Conservation (phyloP, 2,797 vertebrate species). For the Coreius guichenoti region DNA sequence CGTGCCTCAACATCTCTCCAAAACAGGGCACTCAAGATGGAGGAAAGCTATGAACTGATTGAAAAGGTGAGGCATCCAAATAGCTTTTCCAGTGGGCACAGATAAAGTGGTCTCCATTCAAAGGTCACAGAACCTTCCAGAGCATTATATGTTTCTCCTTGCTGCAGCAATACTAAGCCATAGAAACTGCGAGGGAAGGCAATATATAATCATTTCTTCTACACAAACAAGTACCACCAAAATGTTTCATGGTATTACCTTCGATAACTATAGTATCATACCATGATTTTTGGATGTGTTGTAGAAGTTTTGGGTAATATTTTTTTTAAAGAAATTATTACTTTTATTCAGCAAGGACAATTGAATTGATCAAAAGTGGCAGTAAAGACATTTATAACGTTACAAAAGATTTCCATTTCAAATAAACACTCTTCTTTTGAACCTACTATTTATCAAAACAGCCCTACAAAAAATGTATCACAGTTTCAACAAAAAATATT, state of each 20-base stretch:
- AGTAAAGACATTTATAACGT: neutral
- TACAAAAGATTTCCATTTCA: neutral
- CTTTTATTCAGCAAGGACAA: neutral
- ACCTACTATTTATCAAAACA: neutral
- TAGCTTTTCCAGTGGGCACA: neutral
- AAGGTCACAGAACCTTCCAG: neutral
- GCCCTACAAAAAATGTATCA: neutral
- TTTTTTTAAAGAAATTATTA: neutral
- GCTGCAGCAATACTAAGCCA: neutral
- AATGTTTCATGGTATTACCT: neutral
- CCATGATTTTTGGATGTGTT: neutral
- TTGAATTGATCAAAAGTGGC: neutral
- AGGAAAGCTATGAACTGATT: conserved; percentile 97
- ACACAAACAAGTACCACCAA: neutral
- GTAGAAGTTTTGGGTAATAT: neutral
- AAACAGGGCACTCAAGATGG: conserved; percentile 92
- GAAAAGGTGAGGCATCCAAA: conserved; percentile 84
- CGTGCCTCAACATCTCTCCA: conserved; percentile 90
- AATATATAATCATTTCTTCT: neutral
- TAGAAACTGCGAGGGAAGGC: neutral
- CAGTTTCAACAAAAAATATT: neutral
- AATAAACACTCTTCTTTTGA: neutral
- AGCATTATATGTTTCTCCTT: neutral
- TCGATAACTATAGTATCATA: neutral
- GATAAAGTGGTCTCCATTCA: neutral